Conservation (phyloP, 2,888 invertebrate genomes). For the Drosophila kokeensis region DNA sequence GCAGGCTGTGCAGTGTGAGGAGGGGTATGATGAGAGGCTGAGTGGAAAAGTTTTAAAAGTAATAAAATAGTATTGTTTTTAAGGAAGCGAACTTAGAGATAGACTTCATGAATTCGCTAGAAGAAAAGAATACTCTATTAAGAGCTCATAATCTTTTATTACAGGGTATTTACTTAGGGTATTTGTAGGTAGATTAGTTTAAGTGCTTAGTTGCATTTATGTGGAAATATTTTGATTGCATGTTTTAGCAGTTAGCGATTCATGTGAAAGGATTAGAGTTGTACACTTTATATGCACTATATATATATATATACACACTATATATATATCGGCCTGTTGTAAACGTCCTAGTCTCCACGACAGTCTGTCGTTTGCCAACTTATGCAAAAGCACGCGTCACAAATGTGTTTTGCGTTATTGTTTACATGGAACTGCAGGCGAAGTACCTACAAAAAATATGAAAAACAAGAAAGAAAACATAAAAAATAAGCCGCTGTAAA, state of each 20-base stretch:
- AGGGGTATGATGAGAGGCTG: background rate
- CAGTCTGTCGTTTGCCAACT: constrained; percentile 60
- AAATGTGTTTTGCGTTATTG: constrained; percentile 79
- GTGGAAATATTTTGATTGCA: background rate
- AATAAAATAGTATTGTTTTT: background rate
- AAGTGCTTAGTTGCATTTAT: background rate
- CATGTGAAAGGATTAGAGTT: constrained; percentile 29
- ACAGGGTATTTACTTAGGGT: background rate
- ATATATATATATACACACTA: constrained; percentile 3
- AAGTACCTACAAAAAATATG: constrained; percentile 26
- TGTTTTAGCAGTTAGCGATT: constrained; percentile 13
- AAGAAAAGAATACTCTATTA: background rate
- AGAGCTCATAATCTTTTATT: background rate
- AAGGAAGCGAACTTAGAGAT: background rate
- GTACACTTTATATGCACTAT: background rate
- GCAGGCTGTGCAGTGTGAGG: background rate
- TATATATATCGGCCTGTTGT: background rate
- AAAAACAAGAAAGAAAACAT: constrained; percentile 40
- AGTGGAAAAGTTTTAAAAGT: background rate
- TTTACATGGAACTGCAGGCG: constrained; percentile 76
- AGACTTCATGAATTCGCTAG: background rate
- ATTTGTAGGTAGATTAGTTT: background rate
- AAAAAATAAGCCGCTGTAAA: constrained; percentile 54
- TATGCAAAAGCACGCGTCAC: constrained; percentile 81
- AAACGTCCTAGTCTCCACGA: background rate